Conservation (phyloP, 2,888 invertebrate species). For the Sarcophaga carnaria region DNA sequence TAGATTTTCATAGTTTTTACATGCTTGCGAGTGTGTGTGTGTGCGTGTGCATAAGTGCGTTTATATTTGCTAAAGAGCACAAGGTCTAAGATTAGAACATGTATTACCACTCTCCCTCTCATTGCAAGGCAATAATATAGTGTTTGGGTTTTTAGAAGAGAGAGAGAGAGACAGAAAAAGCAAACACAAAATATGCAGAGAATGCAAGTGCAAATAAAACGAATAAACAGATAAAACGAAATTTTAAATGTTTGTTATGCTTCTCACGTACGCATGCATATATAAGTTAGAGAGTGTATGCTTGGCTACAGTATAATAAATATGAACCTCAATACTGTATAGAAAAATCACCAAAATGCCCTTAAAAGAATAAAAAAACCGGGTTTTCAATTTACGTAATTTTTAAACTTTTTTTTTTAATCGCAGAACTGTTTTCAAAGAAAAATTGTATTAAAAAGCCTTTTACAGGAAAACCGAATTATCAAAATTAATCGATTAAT, state of each 20-base stretch:
- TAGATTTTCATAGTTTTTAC: slow-evolving; percentile 35
- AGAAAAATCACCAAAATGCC: slow-evolving; percentile 23
- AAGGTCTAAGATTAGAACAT: slow-evolving; percentile 55
- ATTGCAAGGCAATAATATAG: not conserved
- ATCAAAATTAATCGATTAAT: no score
- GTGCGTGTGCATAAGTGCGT: no score
- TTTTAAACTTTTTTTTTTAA: no score
- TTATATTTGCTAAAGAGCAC: slow-evolving; percentile 48
- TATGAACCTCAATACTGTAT: not conserved
- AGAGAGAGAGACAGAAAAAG: not conserved
- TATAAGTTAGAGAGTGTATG: not conserved
- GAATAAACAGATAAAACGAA: slow-evolving; percentile 36
- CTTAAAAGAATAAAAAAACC: not conserved
- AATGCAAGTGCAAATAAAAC: slow-evolving; percentile 61
- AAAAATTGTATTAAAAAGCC: no score
- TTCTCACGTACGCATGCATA: not conserved
- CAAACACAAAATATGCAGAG: slow-evolving; percentile 46
- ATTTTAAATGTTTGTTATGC: not conserved
- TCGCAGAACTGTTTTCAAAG: no score
- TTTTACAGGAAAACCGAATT: no score
- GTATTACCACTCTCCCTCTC: slow-evolving; percentile 64
- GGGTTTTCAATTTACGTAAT: no score
- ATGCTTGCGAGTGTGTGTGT: not conserved
- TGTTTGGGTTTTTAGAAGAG: not conserved
- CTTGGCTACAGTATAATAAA: not conserved